Conservation (phyloP, 1,140 invertebrate species). For the Zaprionus lachaisei region DNA sequence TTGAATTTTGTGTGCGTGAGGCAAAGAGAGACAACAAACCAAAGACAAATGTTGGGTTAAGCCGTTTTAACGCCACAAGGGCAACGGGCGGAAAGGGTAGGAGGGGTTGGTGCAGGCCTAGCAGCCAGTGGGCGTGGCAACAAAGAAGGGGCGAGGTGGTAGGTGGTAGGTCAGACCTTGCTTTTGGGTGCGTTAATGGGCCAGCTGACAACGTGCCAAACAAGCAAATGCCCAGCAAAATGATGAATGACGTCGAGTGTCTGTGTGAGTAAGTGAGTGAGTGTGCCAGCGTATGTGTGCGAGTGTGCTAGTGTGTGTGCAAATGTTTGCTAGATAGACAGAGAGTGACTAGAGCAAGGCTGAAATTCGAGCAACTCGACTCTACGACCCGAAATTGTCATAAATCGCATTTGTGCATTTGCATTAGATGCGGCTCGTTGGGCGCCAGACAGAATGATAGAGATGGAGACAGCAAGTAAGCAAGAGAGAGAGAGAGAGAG, state of each 20-base stretch:
- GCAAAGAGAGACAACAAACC: slow-evolving; percentile 53
- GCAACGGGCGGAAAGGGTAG: slow-evolving; percentile 25
- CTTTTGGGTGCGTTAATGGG: slow-evolving; percentile 69
- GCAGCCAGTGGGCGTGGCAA: neutral
- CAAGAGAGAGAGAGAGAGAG: neutral
- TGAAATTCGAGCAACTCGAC: slow-evolving; percentile 11
- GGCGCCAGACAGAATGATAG: neutral
- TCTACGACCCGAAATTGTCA: slow-evolving; percentile 48
- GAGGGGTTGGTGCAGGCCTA: neutral
- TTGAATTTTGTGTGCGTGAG: slow-evolving; percentile 56
- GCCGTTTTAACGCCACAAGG: slow-evolving; percentile 33
- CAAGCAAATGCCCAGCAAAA: slow-evolving; percentile 49
- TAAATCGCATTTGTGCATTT: slow-evolving; percentile 82
- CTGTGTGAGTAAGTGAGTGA: slow-evolving; percentile 23
- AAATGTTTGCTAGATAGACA: slow-evolving; percentile 19
- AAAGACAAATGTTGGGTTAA: slow-evolving; percentile 62
- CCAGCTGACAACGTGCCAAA: slow-evolving; percentile 70
- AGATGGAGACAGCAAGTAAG: neutral
- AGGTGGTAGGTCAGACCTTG: slow-evolving; percentile 9
- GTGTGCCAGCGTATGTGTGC: slow-evolving; percentile 21
- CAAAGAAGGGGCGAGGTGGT: neutral
- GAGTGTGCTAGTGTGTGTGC: slow-evolving; percentile 11
- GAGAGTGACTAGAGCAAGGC: slow-evolving; percentile 41
- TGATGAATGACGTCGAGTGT: slow-evolving; percentile 56
- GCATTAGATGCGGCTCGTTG: slow-evolving; percentile 76